These are phyloP conservation scores for Lithosia quadra DNA, from an alignment of 2,888 invertebrate genomes.

Conservation along the genomic window DNA sequence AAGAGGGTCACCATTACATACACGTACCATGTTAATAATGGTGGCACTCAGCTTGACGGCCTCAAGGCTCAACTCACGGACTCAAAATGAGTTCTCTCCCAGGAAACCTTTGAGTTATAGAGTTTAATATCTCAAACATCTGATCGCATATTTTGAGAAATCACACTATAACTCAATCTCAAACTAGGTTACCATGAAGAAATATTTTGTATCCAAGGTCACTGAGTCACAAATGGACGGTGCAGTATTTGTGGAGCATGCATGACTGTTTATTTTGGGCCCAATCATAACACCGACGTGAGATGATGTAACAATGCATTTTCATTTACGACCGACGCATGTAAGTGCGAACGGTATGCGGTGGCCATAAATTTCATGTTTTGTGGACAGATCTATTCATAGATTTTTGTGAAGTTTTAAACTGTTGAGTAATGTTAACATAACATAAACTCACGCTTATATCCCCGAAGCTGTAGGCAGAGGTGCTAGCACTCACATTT, in stretches of 20 bases:
- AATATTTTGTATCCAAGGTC: constrained; percentile 32
- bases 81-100: no score
- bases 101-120: no score
- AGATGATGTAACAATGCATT: constrained; percentile 44
- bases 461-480: no score
- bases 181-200: constrained; percentile 25
- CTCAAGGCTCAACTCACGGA: no score
- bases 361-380: constrained; percentile 23
- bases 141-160: neutral
- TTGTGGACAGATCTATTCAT: neutral
- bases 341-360: constrained; percentile 20
- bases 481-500: no score
- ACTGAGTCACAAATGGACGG: constrained; percentile 23
- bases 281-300: constrained; percentile 34
- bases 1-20: no score
- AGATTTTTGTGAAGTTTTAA: no score
- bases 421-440: no score
- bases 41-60: no score
- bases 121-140: neutral
- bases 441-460: no score
- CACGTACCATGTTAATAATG: no score
- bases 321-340: constrained; percentile 36
- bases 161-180: neutral
- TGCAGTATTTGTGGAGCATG: constrained; percentile 34
- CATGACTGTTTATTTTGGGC: constrained; percentile 35